Conservation (phyloP, 2,113 vertebrate genomes). For the human (Homo sapiens) region DNA sequence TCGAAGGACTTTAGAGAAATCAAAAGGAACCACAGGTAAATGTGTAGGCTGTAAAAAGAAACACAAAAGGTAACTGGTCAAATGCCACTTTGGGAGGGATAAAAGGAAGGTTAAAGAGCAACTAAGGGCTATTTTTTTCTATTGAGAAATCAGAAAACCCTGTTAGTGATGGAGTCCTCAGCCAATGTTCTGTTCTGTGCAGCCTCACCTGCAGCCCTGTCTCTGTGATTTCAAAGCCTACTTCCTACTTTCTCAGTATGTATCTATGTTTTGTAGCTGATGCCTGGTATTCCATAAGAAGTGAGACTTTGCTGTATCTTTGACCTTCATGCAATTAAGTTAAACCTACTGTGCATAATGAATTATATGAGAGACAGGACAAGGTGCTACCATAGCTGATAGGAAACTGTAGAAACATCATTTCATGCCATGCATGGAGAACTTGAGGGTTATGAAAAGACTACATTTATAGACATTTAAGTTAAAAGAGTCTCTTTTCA, state of each 20-base stretch:
- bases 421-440: rapidly evolving
- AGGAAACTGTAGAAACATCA: background rate
- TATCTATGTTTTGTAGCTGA: background rate
- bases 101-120: background rate
- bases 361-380: background rate
- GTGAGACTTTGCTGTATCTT: background rate
- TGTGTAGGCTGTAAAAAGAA: background rate
- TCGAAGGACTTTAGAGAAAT: background rate
- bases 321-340: background rate
- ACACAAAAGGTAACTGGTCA: background rate
- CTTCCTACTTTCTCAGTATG: background rate
- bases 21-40: background rate
- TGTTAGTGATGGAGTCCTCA: background rate
- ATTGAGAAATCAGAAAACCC: background rate
- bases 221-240: background rate
- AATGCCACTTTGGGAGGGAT: background rate
- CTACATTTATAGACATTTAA: background rate
- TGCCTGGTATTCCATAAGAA: too few species aligned
- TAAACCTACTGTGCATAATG: background rate
- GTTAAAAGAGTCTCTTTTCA: background rate
- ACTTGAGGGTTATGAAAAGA: background rate
- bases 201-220: rapidly evolving
- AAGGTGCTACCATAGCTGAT: rapidly evolving
- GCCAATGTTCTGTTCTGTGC: rapidly evolving
- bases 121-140: background rate